Evolutionary conservation across 2,113 vertebrate genomes (phyloP).

Genomic region (Gila orcuttii): DNA sequence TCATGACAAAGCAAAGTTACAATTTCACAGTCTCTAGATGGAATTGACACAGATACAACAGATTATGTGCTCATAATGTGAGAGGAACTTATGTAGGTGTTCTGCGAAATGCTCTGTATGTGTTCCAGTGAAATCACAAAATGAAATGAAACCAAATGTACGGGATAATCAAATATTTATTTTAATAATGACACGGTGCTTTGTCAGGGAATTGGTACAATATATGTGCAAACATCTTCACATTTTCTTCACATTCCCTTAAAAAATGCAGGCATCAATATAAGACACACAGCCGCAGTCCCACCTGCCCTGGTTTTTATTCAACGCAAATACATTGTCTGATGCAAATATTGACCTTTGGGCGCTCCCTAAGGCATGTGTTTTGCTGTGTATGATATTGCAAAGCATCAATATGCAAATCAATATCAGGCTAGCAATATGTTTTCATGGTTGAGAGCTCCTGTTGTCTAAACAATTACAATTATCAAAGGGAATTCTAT

Average conservation of each 20-base stretch:
- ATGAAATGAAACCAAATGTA: neutral
- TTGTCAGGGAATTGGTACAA: neutral
- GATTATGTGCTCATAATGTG: neutral
- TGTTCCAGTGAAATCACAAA: neutral
- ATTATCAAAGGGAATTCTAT: slow-evolving; percentile 14
- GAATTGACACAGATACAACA: neutral
- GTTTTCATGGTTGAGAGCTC: slow-evolving; percentile 28
- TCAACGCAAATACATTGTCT: neutral
- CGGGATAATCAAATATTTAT: neutral
- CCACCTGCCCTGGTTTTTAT: slow-evolving; percentile 17
- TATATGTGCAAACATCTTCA: neutral
- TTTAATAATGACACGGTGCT: neutral
- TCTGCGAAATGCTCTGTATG: neutral
- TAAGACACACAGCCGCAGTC: neutral
- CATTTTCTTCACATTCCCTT: neutral
- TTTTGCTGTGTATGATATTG: slow-evolving; percentile 41
- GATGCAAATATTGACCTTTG: slow-evolving; percentile 54
- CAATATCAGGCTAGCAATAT: slow-evolving; percentile 24
- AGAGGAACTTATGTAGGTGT: neutral
- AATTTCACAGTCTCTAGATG: neutral
- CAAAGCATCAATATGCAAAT: slow-evolving; percentile 36
- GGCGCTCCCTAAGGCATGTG: slow-evolving; percentile 12
- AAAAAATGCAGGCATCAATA: neutral
- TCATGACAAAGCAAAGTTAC: neutral
- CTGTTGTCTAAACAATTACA: slow-evolving; percentile 20